Base-by-base conservation (phyloP, 1,140 invertebrate genomes). In the Bombus huntii region DNA sequence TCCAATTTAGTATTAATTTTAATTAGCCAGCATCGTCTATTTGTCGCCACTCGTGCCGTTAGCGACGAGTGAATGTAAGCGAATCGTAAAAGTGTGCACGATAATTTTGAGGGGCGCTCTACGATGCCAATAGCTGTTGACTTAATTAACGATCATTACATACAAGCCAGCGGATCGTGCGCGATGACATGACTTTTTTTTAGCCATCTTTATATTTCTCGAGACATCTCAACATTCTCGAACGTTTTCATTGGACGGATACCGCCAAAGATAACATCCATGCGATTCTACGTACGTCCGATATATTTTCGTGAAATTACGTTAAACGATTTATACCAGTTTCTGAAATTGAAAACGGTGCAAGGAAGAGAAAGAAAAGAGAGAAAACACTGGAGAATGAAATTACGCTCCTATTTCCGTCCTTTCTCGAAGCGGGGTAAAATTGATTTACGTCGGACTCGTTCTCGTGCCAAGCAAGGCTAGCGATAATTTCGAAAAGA, bases 71-170 rank as follows among this genome's bases (percentile, higher is more conserved):
- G 47, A 53, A 53, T 53, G 47, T 53, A 37, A 44, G 65, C 25
- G 73, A 6, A 42, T 10, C 42, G 47, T 34, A 72, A 42, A 75
- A 70, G 68, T 13, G 71, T 28, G n/a, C 34, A 25, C 28, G 77
- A 18, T 73, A 66, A 81, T 79, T 72, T 79, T 34, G 66, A 62
- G 68, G 18, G 81, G 62, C 74, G 28, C 3, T 15, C 13, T 9
- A 34, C 62, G 66, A 57, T 59, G 71, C 79, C 79, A 81, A 70
- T 79, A 37, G 73, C 39, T 37, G 85, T 78, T 79, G 81, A 83
- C 81, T 88, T 88, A 88, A 88, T 86, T 83, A 88, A 82, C 79
- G 83, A 44, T 82, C 84, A 42, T 85, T 83, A 65, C 28, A 8
- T 77, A 65, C 34, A 4, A 31, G 39, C 53, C 37, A 44, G 68